phyloP scores from a whole-genome alignment of 30 jellyfish, hydroid and myxozoan species.

The Aurelia aurita complex sp. Pacific region DNA sequence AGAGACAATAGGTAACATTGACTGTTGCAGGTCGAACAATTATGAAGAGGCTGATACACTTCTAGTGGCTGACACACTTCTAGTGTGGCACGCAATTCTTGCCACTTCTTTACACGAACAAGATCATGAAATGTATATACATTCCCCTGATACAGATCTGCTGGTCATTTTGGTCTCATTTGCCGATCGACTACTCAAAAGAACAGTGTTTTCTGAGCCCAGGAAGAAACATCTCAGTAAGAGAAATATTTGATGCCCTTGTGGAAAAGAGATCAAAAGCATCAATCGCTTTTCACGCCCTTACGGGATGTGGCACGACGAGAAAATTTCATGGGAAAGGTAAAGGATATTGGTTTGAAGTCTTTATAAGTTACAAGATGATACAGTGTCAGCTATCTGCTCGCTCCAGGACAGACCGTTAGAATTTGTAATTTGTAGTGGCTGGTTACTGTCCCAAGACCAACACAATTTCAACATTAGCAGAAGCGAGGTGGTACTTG shows the following conservation, averaged over 20 bases:
- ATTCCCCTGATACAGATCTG: too few relatives aligned
- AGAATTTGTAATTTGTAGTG: not conserved
- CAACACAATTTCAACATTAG: not conserved
- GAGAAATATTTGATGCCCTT: not conserved
- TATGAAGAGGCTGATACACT: too few relatives aligned
- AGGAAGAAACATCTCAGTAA: not conserved
- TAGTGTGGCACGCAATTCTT: too few relatives aligned
- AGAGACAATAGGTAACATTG: too few relatives aligned
- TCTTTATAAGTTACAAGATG: not conserved
- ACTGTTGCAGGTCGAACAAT: not conserved
- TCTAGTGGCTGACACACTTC: too few relatives aligned
- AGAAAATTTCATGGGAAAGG: slow-evolving; percentile 6
- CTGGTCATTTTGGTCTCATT: too few relatives aligned
- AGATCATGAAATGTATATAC: too few relatives aligned
- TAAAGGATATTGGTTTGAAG: not conserved
- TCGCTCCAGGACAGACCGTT: not conserved
- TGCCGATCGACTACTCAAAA: not conserved
- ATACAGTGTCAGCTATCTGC: not conserved
- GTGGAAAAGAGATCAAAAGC: too few relatives aligned
- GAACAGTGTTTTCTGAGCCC: not conserved
- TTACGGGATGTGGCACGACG: not conserved
- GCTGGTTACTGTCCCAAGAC: not conserved
- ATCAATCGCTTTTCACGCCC: too few relatives aligned
- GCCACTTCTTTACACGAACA: too few relatives aligned
- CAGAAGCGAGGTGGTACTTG: not conserved